Evolutionary conservation across 2,888 invertebrate species (phyloP).

Genomic region (Temnothorax rugatulus): DNA sequence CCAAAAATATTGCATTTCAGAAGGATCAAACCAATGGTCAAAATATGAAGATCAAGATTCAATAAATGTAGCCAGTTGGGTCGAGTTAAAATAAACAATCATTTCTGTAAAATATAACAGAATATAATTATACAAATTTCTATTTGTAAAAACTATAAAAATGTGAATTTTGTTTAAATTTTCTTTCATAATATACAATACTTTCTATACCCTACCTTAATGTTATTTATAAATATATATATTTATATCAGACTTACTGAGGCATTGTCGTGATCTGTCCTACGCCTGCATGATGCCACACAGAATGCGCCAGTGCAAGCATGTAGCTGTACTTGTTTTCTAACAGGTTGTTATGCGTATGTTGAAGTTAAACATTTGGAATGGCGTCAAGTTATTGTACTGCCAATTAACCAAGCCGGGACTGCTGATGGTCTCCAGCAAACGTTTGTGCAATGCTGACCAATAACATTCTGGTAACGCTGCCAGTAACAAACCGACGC

Average conservation of each 20-base stretch:
- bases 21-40: too few species aligned
- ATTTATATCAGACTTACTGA: conserved; percentile 87
- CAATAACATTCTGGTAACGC: conserved; percentile 97
- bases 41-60: too few species aligned
- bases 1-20: too few species aligned
- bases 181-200: neutral
- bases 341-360: conserved; percentile 92
- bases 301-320: conserved; percentile 95
- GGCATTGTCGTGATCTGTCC: conserved; percentile 95
- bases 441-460: conserved; percentile 95
- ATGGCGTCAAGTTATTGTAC: conserved; percentile 89
- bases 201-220: neutral
- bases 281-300: conserved; percentile 98
- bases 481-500: conserved; percentile 95
- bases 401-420: conserved; percentile 92
- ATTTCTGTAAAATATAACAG: too few species aligned
- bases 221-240: neutral
- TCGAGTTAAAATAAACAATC: too few species aligned
- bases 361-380: conserved; percentile 93
- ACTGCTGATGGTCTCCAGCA: conserved; percentile 92
- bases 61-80: too few species aligned
- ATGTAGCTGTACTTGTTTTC: conserved; percentile 95
- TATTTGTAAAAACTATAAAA: neutral
- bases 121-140: neutral
- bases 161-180: neutral